Evolutionary conservation across 2,113 vertebrate species (phyloP).

Genomic region (Benitochromis conjunctus): DNA sequence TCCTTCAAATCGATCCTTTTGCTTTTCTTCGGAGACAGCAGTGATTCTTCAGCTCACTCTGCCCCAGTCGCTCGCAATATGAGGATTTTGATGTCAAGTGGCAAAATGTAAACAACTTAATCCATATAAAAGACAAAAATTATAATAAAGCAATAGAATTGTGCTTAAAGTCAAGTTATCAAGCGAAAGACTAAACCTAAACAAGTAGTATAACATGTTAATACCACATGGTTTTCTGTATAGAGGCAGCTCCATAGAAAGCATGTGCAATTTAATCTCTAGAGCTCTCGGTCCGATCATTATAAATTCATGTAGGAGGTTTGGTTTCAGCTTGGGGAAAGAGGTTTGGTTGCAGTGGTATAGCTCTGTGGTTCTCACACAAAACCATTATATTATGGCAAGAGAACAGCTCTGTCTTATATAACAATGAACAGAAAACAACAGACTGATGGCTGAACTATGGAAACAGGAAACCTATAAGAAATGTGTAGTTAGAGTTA

Average conservation of each 20-base stretch:
- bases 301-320: slow-evolving; percentile 56
- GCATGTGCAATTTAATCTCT: slow-evolving; percentile 42
- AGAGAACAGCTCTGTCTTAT: neutral
- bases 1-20: neutral
- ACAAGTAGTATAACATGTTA: neutral
- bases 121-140: neutral
- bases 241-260: slow-evolving; percentile 17
- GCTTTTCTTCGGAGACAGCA: neutral
- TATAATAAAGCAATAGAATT: neutral
- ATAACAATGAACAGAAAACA: neutral
- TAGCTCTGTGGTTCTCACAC: neutral
- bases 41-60: neutral
- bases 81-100: neutral
- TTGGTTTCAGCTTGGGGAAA: slow-evolving; percentile 15
- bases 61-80: neutral
- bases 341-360: slow-evolving; percentile 28
- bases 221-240: neutral
- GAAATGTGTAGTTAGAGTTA: neutral
- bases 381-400: neutral
- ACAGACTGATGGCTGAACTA: neutral
- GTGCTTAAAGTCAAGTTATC: neutral
- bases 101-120: neutral
- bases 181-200: neutral
- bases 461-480: neutral
- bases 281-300: slow-evolving; percentile 29